These are phyloP conservation scores for Xanthia icteritia DNA, from an alignment of 2,888 invertebrate genomes.

Conservation along the genomic window DNA sequence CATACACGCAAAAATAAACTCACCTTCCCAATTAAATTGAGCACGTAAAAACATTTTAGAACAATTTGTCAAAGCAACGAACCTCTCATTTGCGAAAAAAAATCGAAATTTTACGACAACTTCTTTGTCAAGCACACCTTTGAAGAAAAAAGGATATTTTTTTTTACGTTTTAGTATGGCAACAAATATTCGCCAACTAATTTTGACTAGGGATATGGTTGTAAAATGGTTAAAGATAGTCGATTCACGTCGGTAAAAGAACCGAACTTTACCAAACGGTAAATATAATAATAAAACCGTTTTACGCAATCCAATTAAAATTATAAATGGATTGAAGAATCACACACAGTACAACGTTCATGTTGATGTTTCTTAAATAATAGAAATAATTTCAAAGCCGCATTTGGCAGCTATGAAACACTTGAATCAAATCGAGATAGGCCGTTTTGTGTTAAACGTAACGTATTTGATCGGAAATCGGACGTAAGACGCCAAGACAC, in stretches of 20 bases:
- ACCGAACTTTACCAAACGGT: constrained; percentile 32
- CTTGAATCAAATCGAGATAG: constrained; percentile 14
- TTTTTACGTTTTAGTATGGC: constrained; percentile 14
- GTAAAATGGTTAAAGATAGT: constrained; percentile 66
- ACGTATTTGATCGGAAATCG: constrained; percentile 25
- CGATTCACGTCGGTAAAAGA: constrained; percentile 20
- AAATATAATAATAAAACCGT: constrained; percentile 13
- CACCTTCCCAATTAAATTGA: constrained; percentile 64
- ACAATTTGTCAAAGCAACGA: constrained; percentile 28
- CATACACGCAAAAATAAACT: constrained; percentile 68
- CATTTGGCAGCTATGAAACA: constrained; percentile 48
- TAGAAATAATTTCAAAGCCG: constrained; percentile 27
- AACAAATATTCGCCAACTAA: constrained; percentile 32
- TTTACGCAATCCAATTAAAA: constrained; percentile 41
- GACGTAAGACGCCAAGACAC: constrained; percentile 50
- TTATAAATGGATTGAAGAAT: constrained; percentile 37
- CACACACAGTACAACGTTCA: constrained; percentile 28
- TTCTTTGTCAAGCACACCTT: constrained; percentile 16
- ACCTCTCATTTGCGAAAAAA: constrained; percentile 18
- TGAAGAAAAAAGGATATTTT: constrained; percentile 7
- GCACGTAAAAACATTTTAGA: constrained; percentile 33
- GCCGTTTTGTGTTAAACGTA: constrained; percentile 15
- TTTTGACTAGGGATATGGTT: constrained; percentile 65
- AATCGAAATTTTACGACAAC: constrained; percentile 19
- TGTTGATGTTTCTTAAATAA: constrained; percentile 15